Evolutionary conservation across 2,797 vertebrate species (phyloP).

Genomic region (Pempheris klunzingeri): DNA sequence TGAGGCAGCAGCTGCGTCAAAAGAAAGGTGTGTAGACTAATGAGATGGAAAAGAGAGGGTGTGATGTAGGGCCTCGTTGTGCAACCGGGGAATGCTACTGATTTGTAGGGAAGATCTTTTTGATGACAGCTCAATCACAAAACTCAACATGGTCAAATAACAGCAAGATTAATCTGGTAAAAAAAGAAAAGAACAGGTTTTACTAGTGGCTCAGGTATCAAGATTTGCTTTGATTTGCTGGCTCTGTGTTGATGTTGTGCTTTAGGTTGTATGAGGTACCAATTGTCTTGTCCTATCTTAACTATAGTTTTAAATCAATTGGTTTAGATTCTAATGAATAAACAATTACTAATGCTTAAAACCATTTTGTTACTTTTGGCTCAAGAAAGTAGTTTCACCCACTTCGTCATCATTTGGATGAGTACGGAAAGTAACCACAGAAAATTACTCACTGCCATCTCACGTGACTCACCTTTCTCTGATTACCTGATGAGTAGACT

Average conservation of each 20-base stretch:
- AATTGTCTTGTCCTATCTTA: conserved; percentile 16
- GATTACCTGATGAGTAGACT: conserved; percentile 56
- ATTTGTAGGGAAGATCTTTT: conserved; percentile 61
- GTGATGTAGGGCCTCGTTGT: conserved; percentile 77
- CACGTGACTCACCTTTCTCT: conserved; percentile 78
- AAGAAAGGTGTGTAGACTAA: conserved; percentile 88
- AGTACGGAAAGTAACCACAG: conserved; percentile 80
- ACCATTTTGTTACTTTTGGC: conserved; percentile 43
- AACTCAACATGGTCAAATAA: conserved; percentile 66
- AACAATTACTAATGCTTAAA: neutral
- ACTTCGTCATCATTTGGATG: conserved; percentile 63
- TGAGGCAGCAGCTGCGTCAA: conserved; percentile 85
- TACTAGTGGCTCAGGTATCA: conserved; percentile 27
- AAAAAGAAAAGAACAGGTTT: conserved; percentile 19
- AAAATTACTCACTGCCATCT: conserved; percentile 71
- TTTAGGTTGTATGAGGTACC: conserved; percentile 8
- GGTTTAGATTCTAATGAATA: no score
- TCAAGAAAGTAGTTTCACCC: conserved; percentile 60
- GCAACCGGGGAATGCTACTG: conserved; percentile 67
- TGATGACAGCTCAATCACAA: conserved; percentile 79
- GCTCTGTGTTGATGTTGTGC: conserved; percentile 3
- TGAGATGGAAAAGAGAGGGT: conserved; percentile 84
- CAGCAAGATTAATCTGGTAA: conserved; percentile 35
- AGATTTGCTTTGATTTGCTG: conserved; percentile 34
- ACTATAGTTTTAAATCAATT: conserved; percentile 11